Conservation (phyloP, 2,797 vertebrate genomes). For the Acanthiza pusilla region DNA sequence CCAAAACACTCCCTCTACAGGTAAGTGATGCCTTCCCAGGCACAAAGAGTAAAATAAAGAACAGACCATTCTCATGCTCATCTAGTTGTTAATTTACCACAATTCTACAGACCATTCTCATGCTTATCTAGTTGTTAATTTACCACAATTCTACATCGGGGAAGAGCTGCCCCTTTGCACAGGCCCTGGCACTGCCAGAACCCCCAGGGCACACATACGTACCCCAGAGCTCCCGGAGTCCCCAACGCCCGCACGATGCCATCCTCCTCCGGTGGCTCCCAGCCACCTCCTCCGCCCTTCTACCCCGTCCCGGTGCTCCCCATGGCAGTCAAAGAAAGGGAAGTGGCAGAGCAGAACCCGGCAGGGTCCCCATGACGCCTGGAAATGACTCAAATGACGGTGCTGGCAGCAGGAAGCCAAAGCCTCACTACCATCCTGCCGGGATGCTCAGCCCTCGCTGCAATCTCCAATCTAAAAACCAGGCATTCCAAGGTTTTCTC, state of each 20-base stretch:
- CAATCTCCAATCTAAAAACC: accelerated
- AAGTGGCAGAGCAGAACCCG: not conserved
- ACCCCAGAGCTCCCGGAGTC: not conserved
- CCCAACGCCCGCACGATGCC: accelerated
- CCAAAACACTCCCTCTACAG: not conserved
- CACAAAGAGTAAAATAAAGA: not conserved
- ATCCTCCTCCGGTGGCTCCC: not conserved
- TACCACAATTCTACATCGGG: accelerated
- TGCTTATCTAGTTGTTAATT: not conserved
- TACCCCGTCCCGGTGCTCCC: accelerated
- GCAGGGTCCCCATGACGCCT: not conserved
- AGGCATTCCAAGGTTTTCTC: not conserved
- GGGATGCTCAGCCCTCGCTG: not conserved
- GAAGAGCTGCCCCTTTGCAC: not conserved
- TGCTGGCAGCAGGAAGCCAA: not conserved
- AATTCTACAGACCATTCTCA: accelerated
- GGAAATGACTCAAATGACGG: conserved; percentile 28
- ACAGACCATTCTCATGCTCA: not conserved
- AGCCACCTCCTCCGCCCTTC: not conserved
- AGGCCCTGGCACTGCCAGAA: accelerated
- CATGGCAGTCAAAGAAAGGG: not conserved
- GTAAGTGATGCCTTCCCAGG: not conserved
- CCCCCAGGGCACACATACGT: accelerated
- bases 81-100: not conserved
- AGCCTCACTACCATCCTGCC: not conserved